Conservation (phyloP, 2,888 invertebrate genomes). For the Panopea generosa region DNA sequence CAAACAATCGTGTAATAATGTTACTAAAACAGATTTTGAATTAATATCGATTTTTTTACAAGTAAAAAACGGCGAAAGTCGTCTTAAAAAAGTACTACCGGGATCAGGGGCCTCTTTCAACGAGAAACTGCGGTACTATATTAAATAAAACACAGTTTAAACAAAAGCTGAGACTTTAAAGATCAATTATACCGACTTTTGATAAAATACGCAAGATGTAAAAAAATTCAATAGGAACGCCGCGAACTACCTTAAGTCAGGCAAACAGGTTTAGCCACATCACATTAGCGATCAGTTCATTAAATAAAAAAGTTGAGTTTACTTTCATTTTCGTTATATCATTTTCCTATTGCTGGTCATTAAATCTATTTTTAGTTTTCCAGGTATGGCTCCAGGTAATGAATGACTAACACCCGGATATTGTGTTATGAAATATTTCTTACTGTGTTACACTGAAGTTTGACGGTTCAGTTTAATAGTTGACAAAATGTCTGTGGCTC, state of each 20-base stretch:
- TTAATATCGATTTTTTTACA: too few species aligned
- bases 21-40: too few species aligned
- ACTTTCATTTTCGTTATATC: conserved; percentile 3
- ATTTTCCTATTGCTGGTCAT: conserved; percentile 2
- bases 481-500: conserved; percentile 3
- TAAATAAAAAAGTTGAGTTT: not conserved
- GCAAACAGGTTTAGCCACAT: conserved; percentile 1
- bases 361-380: conserved; percentile 3
- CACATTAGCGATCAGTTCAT: conserved; percentile 1
- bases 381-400: conserved; percentile 1
- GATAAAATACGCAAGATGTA: conserved; percentile 3
- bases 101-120: conserved; percentile 2
- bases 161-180: too few species aligned
- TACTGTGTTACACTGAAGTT: conserved; percentile 2
- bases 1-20: conserved; percentile 2
- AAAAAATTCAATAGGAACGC: not conserved
- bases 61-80: conserved; percentile 1
- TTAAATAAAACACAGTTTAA: too few species aligned
- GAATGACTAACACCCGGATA: conserved; percentile 2
- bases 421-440: conserved; percentile 1
- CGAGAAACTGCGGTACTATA: too few species aligned
- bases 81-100: conserved; percentile 3
- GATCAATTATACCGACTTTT: too few species aligned
- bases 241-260: conserved; percentile 3
- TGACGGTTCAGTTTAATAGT: conserved; percentile 3